phyloP scores from a whole-genome alignment of 2,888 invertebrate species.

The Leptopilina drosophilae region DNA sequence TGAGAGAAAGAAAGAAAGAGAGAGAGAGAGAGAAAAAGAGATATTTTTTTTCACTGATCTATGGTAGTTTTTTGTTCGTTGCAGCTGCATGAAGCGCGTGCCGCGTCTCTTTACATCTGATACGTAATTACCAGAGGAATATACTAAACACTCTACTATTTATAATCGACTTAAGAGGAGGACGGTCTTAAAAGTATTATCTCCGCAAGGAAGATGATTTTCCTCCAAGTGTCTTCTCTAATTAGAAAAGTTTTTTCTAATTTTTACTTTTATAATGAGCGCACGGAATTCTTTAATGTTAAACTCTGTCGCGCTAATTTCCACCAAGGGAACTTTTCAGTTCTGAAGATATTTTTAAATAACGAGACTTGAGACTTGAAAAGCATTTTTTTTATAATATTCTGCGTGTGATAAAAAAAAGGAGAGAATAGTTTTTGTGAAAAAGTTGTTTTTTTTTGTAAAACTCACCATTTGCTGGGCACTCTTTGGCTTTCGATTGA shows the following conservation, averaged over 20 bases:
- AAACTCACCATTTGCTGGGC: slow-evolving; percentile 95
- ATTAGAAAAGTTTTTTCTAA: background rate
- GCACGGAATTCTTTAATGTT: background rate
- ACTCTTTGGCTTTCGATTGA: slow-evolving; percentile 91
- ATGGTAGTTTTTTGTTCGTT: slow-evolving; percentile 15
- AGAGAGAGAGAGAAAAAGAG: background rate
- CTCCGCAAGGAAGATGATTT: background rate
- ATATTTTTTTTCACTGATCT: slow-evolving; percentile 25
- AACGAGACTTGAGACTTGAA: background rate
- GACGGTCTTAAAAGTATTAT: background rate
- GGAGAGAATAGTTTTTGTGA: background rate
- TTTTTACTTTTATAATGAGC: background rate
- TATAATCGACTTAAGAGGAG: slow-evolving; percentile 13
- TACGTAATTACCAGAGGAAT: background rate
- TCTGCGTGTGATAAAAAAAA: background rate
- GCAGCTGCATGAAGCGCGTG: slow-evolving; percentile 31
- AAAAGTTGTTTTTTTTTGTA: background rate
- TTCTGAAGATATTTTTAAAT: background rate
- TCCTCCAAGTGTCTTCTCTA: slow-evolving; percentile 13
- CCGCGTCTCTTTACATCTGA: background rate
- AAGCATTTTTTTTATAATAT: background rate
- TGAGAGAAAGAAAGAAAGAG: background rate
- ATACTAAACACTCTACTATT: slow-evolving; percentile 27
- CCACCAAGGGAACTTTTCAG: background rate
- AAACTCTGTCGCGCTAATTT: background rate